Evolutionary conservation across 2,797 vertebrate genomes (phyloP), one percentile per base, ranked within the genome.

Genomic region (Clangula hyemalis): DNA sequence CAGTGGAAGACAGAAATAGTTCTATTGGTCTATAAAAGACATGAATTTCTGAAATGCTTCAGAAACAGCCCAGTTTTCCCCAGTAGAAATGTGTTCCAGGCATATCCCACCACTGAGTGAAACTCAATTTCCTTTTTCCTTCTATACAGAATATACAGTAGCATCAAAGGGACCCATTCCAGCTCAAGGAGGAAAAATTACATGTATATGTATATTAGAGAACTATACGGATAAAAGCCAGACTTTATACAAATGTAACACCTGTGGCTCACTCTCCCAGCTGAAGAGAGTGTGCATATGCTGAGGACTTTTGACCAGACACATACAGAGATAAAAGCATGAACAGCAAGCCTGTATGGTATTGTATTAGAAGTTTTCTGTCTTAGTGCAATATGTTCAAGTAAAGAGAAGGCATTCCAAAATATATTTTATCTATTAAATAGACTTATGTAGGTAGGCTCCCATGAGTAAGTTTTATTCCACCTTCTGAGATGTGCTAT

Each of bases 301-400:
- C 72, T 75, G 54, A 75, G 76, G 93, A 80, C 69, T 47, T 90
- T 89, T 94, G 78, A 93, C 90, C 84, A 93, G 83, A 74, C 53
- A 57, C 3, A 1, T 24, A 45, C 69, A 82, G 34, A 94, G 51
- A n/a, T 90, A 79, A 84, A 83, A 81, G 45, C 51, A 77, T 17
- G 51, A 91, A 62, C 30, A 83, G 49, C 13, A 58, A 76, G 38
- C 6, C 47, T 89, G 49, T 39, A 21, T 5, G 47, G 36, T 21
- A 53, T 32, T 74, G n/a, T 57, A 82, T 58, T 71, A 82, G 65
- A 89, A 74, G 30, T 38, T 85, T 91, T 91, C 78, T 87, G 24
- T 75, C 61, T 90, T 65, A 58, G 49, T 56, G 81, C 77, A 93
- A 10, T 87, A 76, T 61, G 51, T 65, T 90, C 53, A 82, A 77